Percentiles rank a stretch among this genome's conserved stretches.
These are phyloP conservation scores for Morone saxatilis DNA, from an alignment of 2,113 vertebrate species.

Conservation along the genomic window DNA sequence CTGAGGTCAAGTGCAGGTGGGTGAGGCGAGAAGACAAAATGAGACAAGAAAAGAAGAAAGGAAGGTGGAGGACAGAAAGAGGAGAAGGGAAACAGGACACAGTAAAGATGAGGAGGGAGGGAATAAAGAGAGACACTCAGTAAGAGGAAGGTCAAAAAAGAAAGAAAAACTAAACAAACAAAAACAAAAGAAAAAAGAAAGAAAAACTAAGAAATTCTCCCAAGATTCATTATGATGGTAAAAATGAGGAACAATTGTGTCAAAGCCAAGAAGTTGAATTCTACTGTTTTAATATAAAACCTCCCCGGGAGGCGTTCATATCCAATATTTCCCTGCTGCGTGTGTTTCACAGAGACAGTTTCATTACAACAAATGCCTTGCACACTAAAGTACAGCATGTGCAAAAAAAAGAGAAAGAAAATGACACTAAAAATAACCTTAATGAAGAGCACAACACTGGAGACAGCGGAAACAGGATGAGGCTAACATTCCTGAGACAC, in stretches of 20 bases:
- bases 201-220: not conserved
- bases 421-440: not conserved
- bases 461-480: not conserved
- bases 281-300: not conserved
- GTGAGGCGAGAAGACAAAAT: not conserved
- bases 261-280: not conserved
- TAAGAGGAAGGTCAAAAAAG: not conserved
- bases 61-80: not conserved
- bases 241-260: not conserved
- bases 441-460: not conserved
- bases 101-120: not conserved
- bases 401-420: not conserved
- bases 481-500: not conserved
- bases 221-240: not conserved
- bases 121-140: not conserved
- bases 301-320: not conserved
- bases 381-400: not conserved
- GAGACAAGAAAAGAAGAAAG: not conserved
- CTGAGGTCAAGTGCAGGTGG: conserved; percentile 9
- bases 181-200: no score
- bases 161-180: no score
- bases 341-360: not conserved
- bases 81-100: not conserved
- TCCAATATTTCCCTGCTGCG: no score
- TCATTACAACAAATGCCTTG: not conserved